Evolutionary conservation across 2,113 vertebrate species (phyloP), one percentile per base, ranked within the genome.

Genomic region (Hepsetus odoe): DNA sequence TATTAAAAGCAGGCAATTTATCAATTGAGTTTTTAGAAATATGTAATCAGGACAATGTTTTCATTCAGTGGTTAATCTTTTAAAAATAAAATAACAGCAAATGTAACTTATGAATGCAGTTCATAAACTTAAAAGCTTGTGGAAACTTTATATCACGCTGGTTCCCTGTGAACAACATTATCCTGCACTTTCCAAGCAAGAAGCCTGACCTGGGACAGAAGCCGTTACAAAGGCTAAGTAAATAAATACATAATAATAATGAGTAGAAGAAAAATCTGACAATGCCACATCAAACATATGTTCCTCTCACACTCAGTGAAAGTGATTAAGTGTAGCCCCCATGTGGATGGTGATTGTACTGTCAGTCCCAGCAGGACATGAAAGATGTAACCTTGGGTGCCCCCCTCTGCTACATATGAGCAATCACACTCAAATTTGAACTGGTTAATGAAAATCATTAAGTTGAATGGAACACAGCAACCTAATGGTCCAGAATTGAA

Each of bases 321-420:
- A 78, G 28, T 77, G 62, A 72, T 56, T 66, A 62, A 70, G 46
- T 44, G 77, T 32, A 35, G 77, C 77, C 81, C 66, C 72, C 81
- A 61, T 51, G 77, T 80, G 81, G 81, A 33, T 5, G 67, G 16
- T 66, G 9, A 72, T 66, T 66, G 66, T 32, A 72, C 56, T 53
- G 72, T 44, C 26, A 59, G 5, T 20, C 24, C 33, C 46, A 61
- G n/a, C 40, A 71, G 12, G 44, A 38, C 8, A 9, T 62, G 26
- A 44, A 26, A 77, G 46, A 7, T 33, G 24, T 64, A 66, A 56
- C 28, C 33, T 76, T 44, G 9, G 49, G 55, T 77, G 68, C 53
- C 42, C 77, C 70, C 61, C 14, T 67, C 61, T 80, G 77, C 35
- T 32, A 24, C 33, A 13, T 8, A 32, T 33, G 40, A 79, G 69